Evolutionary conservation across 2,888 invertebrate species (phyloP).

Genomic region (Rotaria socialis): DNA sequence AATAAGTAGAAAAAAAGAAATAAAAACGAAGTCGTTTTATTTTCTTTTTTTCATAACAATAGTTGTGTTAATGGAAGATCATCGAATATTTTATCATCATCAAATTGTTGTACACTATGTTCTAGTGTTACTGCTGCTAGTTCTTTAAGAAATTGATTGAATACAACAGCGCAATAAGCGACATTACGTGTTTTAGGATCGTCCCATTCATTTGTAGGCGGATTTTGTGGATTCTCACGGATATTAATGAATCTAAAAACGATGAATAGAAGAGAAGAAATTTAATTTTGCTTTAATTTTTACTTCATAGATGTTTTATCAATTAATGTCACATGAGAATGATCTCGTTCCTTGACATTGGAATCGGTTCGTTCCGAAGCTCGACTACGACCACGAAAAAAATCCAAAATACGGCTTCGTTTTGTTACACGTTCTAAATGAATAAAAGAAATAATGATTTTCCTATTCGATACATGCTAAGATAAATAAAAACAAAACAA

Average conservation of each 20-base stretch:
- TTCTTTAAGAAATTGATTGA: conserved; percentile 93
- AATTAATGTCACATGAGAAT: conserved; percentile 11
- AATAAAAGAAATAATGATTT: not conserved
- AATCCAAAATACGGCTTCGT: conserved; percentile 3
- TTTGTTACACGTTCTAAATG: not conserved
- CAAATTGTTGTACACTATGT: conserved; percentile 66
- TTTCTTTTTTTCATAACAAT: not conserved
- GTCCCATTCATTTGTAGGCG: conserved; percentile 41
- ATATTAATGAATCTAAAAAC: conserved; percentile 8
- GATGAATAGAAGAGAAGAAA: no score
- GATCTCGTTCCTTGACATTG: not conserved
- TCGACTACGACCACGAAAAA: conserved; percentile 31
- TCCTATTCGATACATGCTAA: not conserved
- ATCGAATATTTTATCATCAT: conserved; percentile 3
- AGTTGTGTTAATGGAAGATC: not conserved
- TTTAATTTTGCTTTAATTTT: no score
- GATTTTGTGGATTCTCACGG: not conserved
- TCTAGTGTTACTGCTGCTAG: conserved; percentile 88
- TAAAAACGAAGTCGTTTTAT: no score
- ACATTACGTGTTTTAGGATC: conserved; percentile 58
- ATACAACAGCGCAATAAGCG: conserved; percentile 76
- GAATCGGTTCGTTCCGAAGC: not conserved
- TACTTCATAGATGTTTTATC: conserved; percentile 23
- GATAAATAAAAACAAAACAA: not conserved
- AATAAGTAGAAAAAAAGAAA: no score